Evolutionary conservation across 2,797 vertebrate genomes (phyloP), one percentile per base, ranked within the genome.

Genomic region (Sebastes diaconus): DNA sequence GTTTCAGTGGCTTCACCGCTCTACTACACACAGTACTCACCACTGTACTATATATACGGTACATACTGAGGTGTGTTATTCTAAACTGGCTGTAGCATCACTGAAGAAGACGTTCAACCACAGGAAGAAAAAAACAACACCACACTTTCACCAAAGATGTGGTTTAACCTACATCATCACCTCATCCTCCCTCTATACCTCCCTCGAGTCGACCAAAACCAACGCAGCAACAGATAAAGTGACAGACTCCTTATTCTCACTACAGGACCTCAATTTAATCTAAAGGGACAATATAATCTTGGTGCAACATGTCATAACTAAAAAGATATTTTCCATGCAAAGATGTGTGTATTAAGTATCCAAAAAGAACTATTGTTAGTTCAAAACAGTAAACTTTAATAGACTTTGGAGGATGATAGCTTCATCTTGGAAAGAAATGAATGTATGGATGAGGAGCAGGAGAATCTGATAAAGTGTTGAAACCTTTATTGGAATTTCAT

Each of bases 1-100:
- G 80, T 80, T 84, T 88, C 88, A 72, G 69, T 69, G 6, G 77
- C 65, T 75, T 83, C 14, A 57, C 55, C 9, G 2, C 14, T 27
- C 46, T 34, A 6, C 14, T 27, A 57, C 18, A 50, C 16, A 18
- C 46, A 50, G 36, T 14, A 39, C 12, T 81, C 14, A 50, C 55
- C 9, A 2, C 14, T 24, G 16, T 13, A 30, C 14, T 27, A 18
- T 29, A 8, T 25, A 57, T 20, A 50, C 5, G 3, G 39, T 42
- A 42, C 18, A 18, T 20, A 50, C 46, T 50, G 46, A 46, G 18
- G 7, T 50, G 46, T 46, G 30, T 4, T 9, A 4, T 52, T 39
- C 13, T 68, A 46, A 46, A 50, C 18, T 50, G 6, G 18, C 46
- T 18, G 18, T 2, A 20, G 18, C 46, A 42, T 42, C 18, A 14